phyloP scores from a whole-genome alignment of 2,888 invertebrate genomes.

The Tetheella fluctuosa region DNA sequence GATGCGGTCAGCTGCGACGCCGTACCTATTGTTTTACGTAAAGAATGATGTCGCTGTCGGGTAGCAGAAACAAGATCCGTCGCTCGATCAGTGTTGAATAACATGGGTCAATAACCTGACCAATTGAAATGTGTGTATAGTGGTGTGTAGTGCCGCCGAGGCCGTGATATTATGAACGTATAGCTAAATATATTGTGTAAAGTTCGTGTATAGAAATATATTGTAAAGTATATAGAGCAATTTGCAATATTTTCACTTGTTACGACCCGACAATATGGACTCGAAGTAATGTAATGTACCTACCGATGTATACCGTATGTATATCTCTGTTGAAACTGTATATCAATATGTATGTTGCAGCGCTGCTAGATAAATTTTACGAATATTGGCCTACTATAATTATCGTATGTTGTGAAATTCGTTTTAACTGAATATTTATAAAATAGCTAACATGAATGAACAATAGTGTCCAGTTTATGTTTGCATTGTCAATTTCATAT shows the following conservation, averaged over 20 bases:
- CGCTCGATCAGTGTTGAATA: neutral
- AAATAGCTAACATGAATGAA: neutral
- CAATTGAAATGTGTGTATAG: neutral
- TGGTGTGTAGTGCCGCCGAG: neutral
- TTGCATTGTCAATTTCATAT: constrained; percentile 11
- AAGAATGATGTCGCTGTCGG: constrained; percentile 82
- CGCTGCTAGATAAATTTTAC: constrained; percentile 30
- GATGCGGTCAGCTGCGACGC: constrained; percentile 90
- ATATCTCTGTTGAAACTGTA: constrained; percentile 45
- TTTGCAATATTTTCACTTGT: constrained; percentile 61
- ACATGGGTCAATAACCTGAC: neutral
- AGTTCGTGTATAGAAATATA: constrained; percentile 38
- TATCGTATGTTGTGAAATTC: neutral
- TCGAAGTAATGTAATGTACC: constrained; percentile 39
- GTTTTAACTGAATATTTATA: constrained; percentile 2
- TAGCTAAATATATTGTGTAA: constrained; percentile 52
- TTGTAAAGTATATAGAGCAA: constrained; percentile 39
- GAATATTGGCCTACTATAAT: constrained; percentile 45
- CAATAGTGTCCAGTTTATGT: constrained; percentile 6
- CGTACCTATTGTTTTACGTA: constrained; percentile 94
- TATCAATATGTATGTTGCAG: constrained; percentile 30
- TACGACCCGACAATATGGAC: constrained; percentile 69
- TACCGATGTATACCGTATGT: constrained; percentile 44
- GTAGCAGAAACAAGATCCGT: constrained; percentile 38
- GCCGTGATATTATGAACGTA: constrained; percentile 70